Evolutionary conservation across 30 jellyfish, hydroid and myxozoan species (phyloP), one percentile per base, ranked within the genome.

Genomic region (Phacellophora camtschatica): DNA sequence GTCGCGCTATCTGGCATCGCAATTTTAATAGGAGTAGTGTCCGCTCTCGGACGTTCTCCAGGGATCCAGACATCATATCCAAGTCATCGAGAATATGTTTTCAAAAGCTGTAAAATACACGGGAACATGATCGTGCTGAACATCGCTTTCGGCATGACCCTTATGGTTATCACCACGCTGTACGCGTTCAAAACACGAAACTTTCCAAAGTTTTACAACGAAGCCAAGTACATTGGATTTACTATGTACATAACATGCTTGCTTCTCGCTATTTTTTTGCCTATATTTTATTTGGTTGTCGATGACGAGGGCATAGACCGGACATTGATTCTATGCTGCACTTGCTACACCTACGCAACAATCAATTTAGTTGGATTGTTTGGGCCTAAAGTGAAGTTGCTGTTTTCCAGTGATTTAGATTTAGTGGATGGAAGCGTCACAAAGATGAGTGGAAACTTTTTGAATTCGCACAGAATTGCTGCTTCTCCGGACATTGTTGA

Each of bases 121-220:
- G 83, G 41, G 16, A 77, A 77, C 34, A 63, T 83, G 18, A 48
- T 83, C 74, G 22, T 77, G 18, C 65, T 87, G 34, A 86, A 93
- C 71, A 67, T 93, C 20, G 61, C 91, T 9, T 85, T 57, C 79
- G 86, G 97, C 70, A 23, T 88, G 16, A 72, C 88, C 19, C 74
- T 85, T 37, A 83, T 86, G 93, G 59, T 82, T 9, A 71, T 71
- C 18, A 77, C 94, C 50, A 93, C 99, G 36, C 68, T 93, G 91
- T 78, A 76, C 31, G 99, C 99, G 10, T 83, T 79, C 84, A 86
- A 93, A 54, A 93, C 99, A 42, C 68, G 99, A 16, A 66, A 85
- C 63, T 93, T 86, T 66, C 99, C 99, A 6, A 93, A 86, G 90
- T 86, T 86, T 55, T 93, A 93, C 82, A 93, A 93, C 87, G 99